phyloP scores from a whole-genome alignment of 2,888 invertebrate species.

The Drosophila austrosaltans region DNA sequence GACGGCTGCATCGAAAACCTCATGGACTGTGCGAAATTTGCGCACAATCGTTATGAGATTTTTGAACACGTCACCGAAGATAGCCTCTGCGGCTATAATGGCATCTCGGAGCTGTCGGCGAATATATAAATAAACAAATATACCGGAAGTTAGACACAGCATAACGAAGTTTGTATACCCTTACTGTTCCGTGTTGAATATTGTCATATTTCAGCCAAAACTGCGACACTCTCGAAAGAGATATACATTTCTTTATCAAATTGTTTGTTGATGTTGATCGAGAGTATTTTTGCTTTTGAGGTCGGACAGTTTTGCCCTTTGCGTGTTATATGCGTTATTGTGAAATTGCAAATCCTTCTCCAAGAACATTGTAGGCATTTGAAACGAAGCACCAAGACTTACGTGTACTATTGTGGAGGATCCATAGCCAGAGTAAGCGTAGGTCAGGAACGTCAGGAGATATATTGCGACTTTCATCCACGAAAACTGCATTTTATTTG shows the following conservation, averaged over 20 bases:
- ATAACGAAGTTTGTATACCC: background rate
- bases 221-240: background rate
- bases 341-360: background rate
- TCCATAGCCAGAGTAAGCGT: constrained; percentile 92
- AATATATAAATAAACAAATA: constrained; percentile 9
- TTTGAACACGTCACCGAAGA: constrained; percentile 90
- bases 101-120: constrained; percentile 87
- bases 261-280: constrained; percentile 6
- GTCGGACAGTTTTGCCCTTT: background rate
- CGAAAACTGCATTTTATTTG: constrained; percentile 87
- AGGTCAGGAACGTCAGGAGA: constrained; percentile 89
- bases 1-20: constrained; percentile 92
- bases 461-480: constrained; percentile 91
- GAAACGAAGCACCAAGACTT: constrained; percentile 4
- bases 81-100: constrained; percentile 90
- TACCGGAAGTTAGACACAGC: background rate
- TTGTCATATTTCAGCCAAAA: background rate
- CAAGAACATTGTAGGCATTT: constrained; percentile 10
- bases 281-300: constrained; percentile 1
- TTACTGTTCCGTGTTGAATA: background rate
- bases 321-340: background rate
- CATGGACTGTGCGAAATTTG: constrained; percentile 90
- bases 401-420: constrained; percentile 88
- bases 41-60: constrained; percentile 90
- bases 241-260: background rate